Conservation (phyloP, 2,113 vertebrate genomes). For the Coracopsis vasa region DNA sequence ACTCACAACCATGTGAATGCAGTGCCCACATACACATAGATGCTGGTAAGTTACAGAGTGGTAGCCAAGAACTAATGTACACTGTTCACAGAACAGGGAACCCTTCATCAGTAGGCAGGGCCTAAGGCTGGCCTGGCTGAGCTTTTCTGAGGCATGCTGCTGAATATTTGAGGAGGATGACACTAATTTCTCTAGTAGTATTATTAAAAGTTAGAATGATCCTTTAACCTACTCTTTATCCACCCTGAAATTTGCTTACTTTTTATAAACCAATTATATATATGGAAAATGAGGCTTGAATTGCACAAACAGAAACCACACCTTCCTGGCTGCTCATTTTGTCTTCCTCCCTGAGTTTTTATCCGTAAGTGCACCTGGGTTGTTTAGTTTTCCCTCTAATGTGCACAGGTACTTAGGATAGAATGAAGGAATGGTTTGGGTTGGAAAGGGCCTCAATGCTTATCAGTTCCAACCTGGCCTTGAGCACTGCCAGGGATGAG, state of each 20-base stretch:
- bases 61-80: neutral
- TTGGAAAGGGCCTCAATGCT: neutral
- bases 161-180: neutral
- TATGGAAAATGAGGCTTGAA: neutral
- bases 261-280: neutral
- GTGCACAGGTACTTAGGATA: neutral
- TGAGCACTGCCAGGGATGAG: neutral
- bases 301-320: neutral
- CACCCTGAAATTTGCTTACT: neutral
- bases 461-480: neutral
- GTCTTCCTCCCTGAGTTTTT: neutral
- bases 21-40: neutral
- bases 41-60: neutral
- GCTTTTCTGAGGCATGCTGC: neutral
- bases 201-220: neutral
- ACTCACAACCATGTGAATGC: neutral
- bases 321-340: neutral
- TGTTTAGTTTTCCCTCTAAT: neutral
- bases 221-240: neutral
- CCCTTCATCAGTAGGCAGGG: neutral
- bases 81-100: neutral
- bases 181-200: neutral
- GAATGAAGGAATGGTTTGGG: neutral
- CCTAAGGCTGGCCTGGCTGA: neutral
- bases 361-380: rapidly evolving